Conservation (phyloP, 92 coral and sea anemone species). For the Paragorgia papillata region DNA sequence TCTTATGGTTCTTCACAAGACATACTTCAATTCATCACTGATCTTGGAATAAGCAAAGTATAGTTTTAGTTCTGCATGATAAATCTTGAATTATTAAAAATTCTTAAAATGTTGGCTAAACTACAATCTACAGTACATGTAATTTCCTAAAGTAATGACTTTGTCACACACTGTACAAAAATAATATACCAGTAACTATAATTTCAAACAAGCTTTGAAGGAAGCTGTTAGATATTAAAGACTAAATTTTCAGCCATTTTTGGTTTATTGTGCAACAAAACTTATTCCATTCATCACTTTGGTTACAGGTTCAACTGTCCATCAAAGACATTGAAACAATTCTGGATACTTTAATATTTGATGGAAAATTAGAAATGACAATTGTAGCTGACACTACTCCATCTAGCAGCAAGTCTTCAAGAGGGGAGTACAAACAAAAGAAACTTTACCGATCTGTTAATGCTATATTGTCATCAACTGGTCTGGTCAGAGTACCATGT, state of each 20-base stretch:
- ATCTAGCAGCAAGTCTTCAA: slow-evolving; percentile 53
- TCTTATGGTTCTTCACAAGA: slow-evolving; percentile 85
- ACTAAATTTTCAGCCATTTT: too few relatives aligned
- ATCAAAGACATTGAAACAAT: slow-evolving; percentile 92
- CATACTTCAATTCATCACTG: slow-evolving; percentile 88
- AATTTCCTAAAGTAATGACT: too few relatives aligned
- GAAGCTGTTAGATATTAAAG: too few relatives aligned
- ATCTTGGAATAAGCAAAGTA: slow-evolving; percentile 98
- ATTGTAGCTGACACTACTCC: slow-evolving; percentile 72
- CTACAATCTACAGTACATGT: too few relatives aligned
- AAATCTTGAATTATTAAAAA: neutral
- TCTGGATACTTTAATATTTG: slow-evolving; percentile 84
- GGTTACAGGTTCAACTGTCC: slow-evolving; percentile 77
- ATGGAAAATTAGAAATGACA: slow-evolving; percentile 87
- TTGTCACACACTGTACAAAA: too few relatives aligned
- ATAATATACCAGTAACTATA: too few relatives aligned
- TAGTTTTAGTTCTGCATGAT: neutral
- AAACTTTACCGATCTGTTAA: slow-evolving; percentile 76
- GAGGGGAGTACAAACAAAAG: slow-evolving; percentile 62
- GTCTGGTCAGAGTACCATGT: slow-evolving; percentile 91
- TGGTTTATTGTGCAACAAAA: neutral
- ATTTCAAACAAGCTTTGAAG: too few relatives aligned
- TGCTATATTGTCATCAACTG: slow-evolving; percentile 75
- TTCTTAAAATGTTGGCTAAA: neutral
- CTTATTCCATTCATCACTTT: neutral